Evolutionary conservation across 2,888 invertebrate species (phyloP), one percentile per base, ranked within the genome.

Genomic region (Xanthia togata): DNA sequence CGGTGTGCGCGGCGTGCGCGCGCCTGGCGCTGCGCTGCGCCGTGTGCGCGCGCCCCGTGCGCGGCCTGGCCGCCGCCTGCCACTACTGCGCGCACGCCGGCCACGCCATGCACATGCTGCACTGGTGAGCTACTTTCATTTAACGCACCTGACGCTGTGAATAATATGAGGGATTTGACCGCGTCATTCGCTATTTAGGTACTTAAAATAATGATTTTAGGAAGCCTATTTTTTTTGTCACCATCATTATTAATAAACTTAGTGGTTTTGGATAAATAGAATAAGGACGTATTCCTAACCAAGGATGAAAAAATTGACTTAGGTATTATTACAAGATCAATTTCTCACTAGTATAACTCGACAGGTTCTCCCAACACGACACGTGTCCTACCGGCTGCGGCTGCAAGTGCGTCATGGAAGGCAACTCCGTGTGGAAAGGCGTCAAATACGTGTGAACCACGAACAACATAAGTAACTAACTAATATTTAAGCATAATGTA

Each of bases 321-420:
- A n/a, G n/a, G n/a, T n/a, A 23, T 53, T 53, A 23, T n/a, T 57
- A 31, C 4, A 12, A 47, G 5, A 44, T 47, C 23, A 55, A 44
- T 1, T 64, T 41, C 8, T 81, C 17, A 69, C 17, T 17, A 20
- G 12, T 35, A 0, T 59, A 14, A 41, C 17, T 35, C 6, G 26
- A 0, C 84, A 96, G 96, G 96, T 97, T 97, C 81, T 87, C 97
- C 55, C 97, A 97, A 73, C 98, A 98, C 92, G 97, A 97, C 74
- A 97, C 98, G 12, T 99, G 99, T 90, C 98, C 99, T 0, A 98
- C 98, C 2, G 99, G 99, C 47, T 99, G 99, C 95, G 99, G 99
- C 44, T 99, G 99, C 94, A 97, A 97, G 85, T 99, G 99, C 93
- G 96, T 98, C 77, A 97, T 97, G 82, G 98, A 98, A 91, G 98